Base-by-base conservation (phyloP, 2,797 vertebrate genomes). In the Alfaro cultratus region DNA sequence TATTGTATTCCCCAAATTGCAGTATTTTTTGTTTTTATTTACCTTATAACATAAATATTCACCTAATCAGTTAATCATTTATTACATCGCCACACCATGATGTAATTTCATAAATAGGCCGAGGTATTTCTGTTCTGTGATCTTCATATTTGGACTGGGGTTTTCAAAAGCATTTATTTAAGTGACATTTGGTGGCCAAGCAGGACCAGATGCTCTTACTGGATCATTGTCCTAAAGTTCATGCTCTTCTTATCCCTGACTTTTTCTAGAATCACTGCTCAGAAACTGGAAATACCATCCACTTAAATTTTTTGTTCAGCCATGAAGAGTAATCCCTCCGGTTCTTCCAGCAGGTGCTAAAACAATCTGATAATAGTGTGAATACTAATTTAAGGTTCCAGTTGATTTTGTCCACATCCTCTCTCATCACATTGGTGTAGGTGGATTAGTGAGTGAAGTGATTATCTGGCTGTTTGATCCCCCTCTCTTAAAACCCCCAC, bases 381-480 rank as follows among this genome's bases (percentile, higher is more conserved):
- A 67, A 39, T 21, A 67, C 34, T 67, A 39, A 67, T 39, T 47
- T 36, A 51, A 23, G 18, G 29, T 23, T 51, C 23, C 34, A 51
- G 34, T 51, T 18, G 21, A 49, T 51, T 51, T 74, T 53, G 29
- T 34, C 46, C 16, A 21, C 15, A 64, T 64, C 62, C 62, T 64
- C 16, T 64, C 16, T 36, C 16, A 31, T 39, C 62, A 39, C 62
- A 67, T n/a, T n/a, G 51, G 36, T 43, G 23, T 39, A 41, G 36
- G 51, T 26, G 73, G 73, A 53, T 75, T 57, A 57, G 74, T 41
- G 36, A n/a, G 74, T 55, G 21, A 15, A 34, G 39, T 41, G 53
- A 43, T 60, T 29, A 55, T 75, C 26, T 29, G 51, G 26, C 10
- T 23, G 51, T 75, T 75, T 75, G 36, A 45, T 43, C 39, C 23